Percentiles rank a stretch among this genome's conserved stretches.
Conservation (phyloP, 2,888 invertebrate species). For the Elysia crispata region DNA sequence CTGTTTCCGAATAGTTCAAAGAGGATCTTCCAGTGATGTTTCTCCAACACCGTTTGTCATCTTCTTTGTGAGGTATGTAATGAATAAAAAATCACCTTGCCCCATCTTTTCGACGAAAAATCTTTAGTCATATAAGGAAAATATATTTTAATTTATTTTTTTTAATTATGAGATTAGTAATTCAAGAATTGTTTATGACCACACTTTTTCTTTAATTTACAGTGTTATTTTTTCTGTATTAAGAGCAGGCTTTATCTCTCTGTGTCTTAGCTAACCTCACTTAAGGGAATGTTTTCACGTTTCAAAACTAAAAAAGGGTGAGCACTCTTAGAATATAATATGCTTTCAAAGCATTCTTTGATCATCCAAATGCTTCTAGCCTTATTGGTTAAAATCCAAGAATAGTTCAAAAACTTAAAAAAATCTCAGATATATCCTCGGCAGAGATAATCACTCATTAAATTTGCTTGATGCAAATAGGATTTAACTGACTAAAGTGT, state of each 20-base stretch:
- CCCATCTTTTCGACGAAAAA: neutral
- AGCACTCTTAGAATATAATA: too few species aligned
- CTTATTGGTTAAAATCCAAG: too few species aligned
- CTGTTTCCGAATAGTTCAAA: conserved; percentile 63
- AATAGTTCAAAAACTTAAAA: too few species aligned
- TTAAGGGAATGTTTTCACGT: too few species aligned
- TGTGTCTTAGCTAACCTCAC: neutral
- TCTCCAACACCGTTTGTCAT: conserved; percentile 68
- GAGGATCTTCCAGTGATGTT: conserved; percentile 64
- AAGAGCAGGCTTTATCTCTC: neutral
- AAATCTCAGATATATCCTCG: too few species aligned
- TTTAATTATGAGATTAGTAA: neutral
- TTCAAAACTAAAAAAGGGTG: too few species aligned
- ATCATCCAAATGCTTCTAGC: too few species aligned
- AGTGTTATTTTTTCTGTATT: neutral
- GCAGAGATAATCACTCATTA: too few species aligned
- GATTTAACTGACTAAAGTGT: too few species aligned
- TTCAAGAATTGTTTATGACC: neutral
- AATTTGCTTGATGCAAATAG: too few species aligned
- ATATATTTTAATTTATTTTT: neutral
- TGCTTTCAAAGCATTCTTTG: too few species aligned
- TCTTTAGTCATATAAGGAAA: neutral
- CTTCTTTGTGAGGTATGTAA: conserved; percentile 68
- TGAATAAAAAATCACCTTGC: too few species aligned
- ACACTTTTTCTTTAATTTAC: neutral